Conservation (phyloP, 2,113 vertebrate genomes). For the Meleagris gallopavo region DNA sequence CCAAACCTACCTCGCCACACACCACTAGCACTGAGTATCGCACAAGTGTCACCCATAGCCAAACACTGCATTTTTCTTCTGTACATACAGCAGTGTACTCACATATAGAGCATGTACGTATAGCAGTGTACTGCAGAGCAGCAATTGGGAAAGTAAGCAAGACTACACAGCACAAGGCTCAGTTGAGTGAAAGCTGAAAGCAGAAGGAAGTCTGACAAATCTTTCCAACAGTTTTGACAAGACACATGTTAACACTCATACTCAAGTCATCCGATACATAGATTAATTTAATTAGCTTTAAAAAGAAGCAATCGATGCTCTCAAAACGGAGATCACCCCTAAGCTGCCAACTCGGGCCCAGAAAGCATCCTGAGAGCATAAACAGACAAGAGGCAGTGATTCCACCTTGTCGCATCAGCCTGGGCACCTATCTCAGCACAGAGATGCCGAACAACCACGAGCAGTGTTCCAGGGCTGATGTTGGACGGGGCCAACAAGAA, state of each 20-base stretch:
- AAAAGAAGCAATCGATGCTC: neutral
- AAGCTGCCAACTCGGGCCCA: neutral
- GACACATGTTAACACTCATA: neutral
- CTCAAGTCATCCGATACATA: rapidly evolving
- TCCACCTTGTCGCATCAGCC: neutral
- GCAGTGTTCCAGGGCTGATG: rapidly evolving
- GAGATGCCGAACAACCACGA: rapidly evolving
- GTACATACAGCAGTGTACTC: neutral
- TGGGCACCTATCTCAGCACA: rapidly evolving
- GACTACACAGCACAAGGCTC: neutral
- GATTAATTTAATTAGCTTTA: neutral
- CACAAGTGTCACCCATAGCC: neutral
- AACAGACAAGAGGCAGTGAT: rapidly evolving
- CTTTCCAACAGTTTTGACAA: neutral
- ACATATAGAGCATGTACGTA: neutral
- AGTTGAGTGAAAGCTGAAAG: neutral
- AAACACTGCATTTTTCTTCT: neutral
- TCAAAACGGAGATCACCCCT: neutral
- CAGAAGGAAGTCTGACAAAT: rapidly evolving
- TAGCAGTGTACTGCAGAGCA: neutral
- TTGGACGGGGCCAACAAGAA: neutral
- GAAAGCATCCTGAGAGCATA: rapidly evolving
- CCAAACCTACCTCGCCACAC: neutral
- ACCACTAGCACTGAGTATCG: neutral
- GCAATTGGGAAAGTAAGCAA: neutral